Base-by-base conservation (phyloP, 2,888 invertebrate genomes). In the Mayetiola destructor region DNA sequence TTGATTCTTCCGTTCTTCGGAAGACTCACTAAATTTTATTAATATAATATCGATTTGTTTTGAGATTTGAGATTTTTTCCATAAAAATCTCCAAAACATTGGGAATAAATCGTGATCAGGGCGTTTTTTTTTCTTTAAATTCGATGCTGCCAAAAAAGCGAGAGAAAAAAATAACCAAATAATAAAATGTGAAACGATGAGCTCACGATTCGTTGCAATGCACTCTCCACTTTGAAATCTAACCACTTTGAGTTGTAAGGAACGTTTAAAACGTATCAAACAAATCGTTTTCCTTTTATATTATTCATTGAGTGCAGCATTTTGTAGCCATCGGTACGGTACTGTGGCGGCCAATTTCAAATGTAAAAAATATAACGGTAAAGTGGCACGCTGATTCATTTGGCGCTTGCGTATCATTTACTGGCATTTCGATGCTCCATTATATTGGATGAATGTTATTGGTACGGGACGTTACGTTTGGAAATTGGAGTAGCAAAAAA, bases 211-310 rank as follows among this genome's bases (percentile, higher is more conserved):
- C 14, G 39, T 10, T 39, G 8, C 12, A 36, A 36, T 42, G 48
- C 16, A 48, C 48, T 48, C 27, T 27, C 23, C 48, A 27, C 27
- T 6, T 27, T 23, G 14, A 48, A 48, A 48, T 48, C 48, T 27
- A 48, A 9, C 23, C 48, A 48, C 48, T 48, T 48, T 48, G 48
- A 48, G 48, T 48, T 48, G 48, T 48, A 27, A 48, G 27, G 48
- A 48, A 48, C 48, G 48, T 48, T 48, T 48, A 48, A 48, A 48
- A 6, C 27, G 48, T 48, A 27, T 27, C 27, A 48, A 48, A 23
- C 27, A 48, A 48, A 27, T 27, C 27, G 48, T 48, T 27, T 48
- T 48, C 48, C 48, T 48, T 48, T 48, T 48, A 48, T 48, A 48
- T 48, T 27, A 48, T 48, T 48, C 27, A 48, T 48, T n/a, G 42